Percentiles rank a stretch among this genome's conserved stretches.
These are phyloP conservation scores for Liolophura sinensis DNA, from an alignment of 1,140 invertebrate species.

Conservation along the genomic window DNA sequence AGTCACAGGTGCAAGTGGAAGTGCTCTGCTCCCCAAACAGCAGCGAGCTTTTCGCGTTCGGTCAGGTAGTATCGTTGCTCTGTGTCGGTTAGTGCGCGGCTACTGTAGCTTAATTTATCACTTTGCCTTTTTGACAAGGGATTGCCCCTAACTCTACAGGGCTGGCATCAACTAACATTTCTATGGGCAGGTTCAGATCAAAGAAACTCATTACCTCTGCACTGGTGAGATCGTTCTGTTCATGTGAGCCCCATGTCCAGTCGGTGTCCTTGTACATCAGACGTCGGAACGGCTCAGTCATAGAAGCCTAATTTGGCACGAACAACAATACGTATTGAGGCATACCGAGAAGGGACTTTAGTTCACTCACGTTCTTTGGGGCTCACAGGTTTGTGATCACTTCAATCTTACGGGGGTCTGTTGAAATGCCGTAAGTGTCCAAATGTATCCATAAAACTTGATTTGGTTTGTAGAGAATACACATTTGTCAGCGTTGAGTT, in stretches of 20 bases:
- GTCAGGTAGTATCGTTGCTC: conserved; percentile 22
- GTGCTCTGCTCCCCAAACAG: conserved; percentile 55
- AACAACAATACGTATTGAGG: conserved; percentile 14
- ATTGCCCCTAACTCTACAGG: conserved; percentile 13
- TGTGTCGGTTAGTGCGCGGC: conserved; percentile 8
- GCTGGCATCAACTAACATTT: conserved; percentile 17
- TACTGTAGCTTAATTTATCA: conserved; percentile 13
- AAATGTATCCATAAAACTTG: too few species aligned
- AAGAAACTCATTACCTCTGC: conserved; percentile 7
- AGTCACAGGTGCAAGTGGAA: conserved; percentile 55
- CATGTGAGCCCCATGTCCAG: conserved; percentile 10
- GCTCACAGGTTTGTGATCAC: not conserved
- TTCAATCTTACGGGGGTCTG: not conserved
- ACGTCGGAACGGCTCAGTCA: conserved; percentile 4
- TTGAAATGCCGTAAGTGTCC: too few species aligned
- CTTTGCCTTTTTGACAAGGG: conserved; percentile 13
- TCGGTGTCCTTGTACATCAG: conserved; percentile 3
- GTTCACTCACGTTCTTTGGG: conserved; percentile 8
- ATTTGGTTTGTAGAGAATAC: too few species aligned
- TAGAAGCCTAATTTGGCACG: conserved; percentile 13
- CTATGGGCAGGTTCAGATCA: conserved; percentile 5
- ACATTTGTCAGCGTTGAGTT: too few species aligned
- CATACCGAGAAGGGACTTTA: conserved; percentile 39
- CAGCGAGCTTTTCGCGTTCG: conserved; percentile 15
- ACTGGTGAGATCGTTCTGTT: conserved; percentile 8